phyloP scores from a whole-genome alignment of 2,888 invertebrate genomes.

The Neoascia interrupta region DNA sequence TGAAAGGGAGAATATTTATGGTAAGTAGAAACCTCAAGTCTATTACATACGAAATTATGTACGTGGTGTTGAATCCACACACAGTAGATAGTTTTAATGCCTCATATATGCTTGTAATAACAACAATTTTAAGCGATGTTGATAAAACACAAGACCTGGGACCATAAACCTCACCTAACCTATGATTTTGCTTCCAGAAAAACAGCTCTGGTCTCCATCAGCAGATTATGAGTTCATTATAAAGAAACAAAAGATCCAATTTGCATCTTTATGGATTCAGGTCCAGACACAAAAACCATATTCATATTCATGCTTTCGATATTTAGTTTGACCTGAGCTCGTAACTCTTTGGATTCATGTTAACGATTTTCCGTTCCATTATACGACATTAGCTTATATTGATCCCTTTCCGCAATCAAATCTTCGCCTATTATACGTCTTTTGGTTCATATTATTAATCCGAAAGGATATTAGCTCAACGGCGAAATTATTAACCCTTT shows the following conservation, averaged over 20 bases:
- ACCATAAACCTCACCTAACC: too few relatives aligned
- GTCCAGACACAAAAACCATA: constrained; percentile 9
- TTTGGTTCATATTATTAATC: constrained; percentile 29
- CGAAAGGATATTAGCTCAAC: constrained; percentile 63
- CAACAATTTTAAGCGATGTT: too few relatives aligned
- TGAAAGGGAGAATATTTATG: too few relatives aligned
- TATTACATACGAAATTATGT: too few relatives aligned
- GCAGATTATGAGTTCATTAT: not conserved
- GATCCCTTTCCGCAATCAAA: constrained; percentile 37
- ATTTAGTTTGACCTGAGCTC: constrained; percentile 30
- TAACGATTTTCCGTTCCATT: constrained; percentile 16
- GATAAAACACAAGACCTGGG: too few relatives aligned
- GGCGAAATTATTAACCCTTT: constrained; percentile 66
- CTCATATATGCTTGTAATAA: too few relatives aligned
- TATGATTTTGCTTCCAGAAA: too few relatives aligned
- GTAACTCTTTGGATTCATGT: constrained; percentile 17
- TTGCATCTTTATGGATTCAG: constrained; percentile 33
- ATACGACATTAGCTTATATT: constrained; percentile 35
- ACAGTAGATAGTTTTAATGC: too few relatives aligned
- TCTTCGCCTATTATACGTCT: constrained; percentile 46
- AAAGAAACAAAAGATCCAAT: constrained; percentile 10
- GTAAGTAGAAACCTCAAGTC: too few relatives aligned
- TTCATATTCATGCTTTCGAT: constrained; percentile 29
- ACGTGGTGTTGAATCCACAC: too few relatives aligned
- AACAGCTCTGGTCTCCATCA: not conserved